phyloP scores from a whole-genome alignment of 92 coral and sea anemone species.

The Nematostella vectensis region DNA sequence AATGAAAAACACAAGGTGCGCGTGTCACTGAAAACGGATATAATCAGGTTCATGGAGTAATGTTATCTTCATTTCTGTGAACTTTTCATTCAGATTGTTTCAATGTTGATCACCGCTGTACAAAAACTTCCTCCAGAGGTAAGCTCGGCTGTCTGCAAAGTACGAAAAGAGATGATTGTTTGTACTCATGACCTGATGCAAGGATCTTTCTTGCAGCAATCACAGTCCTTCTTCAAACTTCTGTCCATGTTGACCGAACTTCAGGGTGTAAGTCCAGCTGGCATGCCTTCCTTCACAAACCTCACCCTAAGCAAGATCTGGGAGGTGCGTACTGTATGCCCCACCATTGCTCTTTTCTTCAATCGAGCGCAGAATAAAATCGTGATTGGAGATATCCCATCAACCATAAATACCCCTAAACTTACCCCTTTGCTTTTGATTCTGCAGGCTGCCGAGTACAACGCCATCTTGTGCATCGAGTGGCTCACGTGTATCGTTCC shows the following conservation, averaged over 20 bases:
- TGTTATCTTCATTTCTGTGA: too few relatives aligned
- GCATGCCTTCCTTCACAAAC: conserved; percentile 84
- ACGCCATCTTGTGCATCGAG: conserved; percentile 89
- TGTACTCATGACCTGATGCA: neutral
- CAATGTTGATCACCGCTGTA: conserved; percentile 84
- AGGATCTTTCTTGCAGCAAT: conserved; percentile 52
- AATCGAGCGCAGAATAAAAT: too few relatives aligned
- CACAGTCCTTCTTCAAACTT: conserved; percentile 94
- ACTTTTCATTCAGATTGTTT: conserved; percentile 48
- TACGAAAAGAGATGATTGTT: neutral
- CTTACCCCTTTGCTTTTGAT: too few relatives aligned
- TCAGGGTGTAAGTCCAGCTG: conserved; percentile 84
- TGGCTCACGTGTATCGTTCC: conserved; percentile 92
- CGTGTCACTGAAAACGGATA: too few relatives aligned
- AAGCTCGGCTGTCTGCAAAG: neutral
- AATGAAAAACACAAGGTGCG: too few relatives aligned
- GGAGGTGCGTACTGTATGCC: conserved; percentile 58
- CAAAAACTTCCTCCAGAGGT: conserved; percentile 97
- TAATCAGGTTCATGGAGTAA: too few relatives aligned
- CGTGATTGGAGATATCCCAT: too few relatives aligned
- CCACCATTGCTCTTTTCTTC: neutral
- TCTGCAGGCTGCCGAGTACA: conserved; percentile 91
- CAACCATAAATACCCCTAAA: too few relatives aligned
- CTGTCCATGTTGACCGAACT: conserved; percentile 83
- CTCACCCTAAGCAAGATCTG: conserved; percentile 87